Percentiles rank a stretch among this genome's conserved stretches.
Conservation (phyloP, 2,888 invertebrate genomes). For the Aspidapion aeneum region DNA sequence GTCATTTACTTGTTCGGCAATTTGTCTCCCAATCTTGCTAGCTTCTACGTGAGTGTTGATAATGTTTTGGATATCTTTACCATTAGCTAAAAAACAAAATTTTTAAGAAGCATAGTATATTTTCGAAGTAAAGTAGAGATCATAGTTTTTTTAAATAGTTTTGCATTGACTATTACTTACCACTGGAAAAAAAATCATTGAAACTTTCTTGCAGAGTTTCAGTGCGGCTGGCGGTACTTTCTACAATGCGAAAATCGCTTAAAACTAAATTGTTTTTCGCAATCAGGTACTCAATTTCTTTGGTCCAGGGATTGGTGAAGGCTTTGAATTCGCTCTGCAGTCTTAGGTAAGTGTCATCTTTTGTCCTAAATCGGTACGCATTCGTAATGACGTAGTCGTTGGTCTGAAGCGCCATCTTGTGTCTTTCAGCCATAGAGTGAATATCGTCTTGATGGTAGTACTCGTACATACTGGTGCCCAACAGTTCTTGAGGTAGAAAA, state of each 20-base stretch:
- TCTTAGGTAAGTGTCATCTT: slow-evolving; percentile 69
- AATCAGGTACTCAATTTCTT: slow-evolving; percentile 87
- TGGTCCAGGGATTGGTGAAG: slow-evolving; percentile 94
- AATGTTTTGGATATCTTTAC: slow-evolving; percentile 63
- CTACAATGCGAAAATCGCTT: slow-evolving; percentile 50
- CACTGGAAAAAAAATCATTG: slow-evolving; percentile 54
- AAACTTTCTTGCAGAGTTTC: slow-evolving; percentile 51
- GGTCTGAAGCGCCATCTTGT: slow-evolving; percentile 71
- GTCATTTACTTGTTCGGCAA: slow-evolving; percentile 74
- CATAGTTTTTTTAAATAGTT: background rate
- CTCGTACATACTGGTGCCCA: slow-evolving; percentile 92
- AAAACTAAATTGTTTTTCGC: slow-evolving; percentile 79
- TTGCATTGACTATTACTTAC: slow-evolving; percentile 42
- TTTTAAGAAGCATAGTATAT: background rate
- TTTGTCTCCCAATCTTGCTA: slow-evolving; percentile 80
- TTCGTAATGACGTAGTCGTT: slow-evolving; percentile 62
- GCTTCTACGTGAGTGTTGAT: slow-evolving; percentile 77
- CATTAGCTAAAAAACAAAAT: slow-evolving; percentile 45
- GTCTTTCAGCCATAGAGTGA: slow-evolving; percentile 73
- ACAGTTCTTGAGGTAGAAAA: slow-evolving; percentile 87
- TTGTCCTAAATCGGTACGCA: slow-evolving; percentile 72
- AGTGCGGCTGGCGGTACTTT: slow-evolving; percentile 48
- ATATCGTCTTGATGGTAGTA: slow-evolving; percentile 84
- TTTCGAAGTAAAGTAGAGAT: background rate
- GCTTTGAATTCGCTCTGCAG: slow-evolving; percentile 84